Conservation (phyloP, 2,888 invertebrate species). For the Plusia festucae region DNA sequence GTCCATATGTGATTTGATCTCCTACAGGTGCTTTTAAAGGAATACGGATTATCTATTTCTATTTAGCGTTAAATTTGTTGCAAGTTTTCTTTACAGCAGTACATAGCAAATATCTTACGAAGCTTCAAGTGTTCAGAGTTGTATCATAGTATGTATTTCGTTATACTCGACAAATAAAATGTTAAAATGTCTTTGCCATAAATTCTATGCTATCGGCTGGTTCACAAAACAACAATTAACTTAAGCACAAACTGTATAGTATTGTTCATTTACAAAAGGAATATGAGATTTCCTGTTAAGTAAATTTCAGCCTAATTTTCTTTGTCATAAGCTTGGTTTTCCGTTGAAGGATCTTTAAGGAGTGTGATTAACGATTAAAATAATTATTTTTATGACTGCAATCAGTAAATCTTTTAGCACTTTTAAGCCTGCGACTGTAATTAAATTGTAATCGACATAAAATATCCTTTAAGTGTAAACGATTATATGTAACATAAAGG, state of each 20-base stretch:
- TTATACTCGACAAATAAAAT: no score
- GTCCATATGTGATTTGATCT: no score
- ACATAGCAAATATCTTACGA: no score
- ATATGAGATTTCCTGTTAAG: background rate
- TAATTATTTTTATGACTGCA: constrained; percentile 1
- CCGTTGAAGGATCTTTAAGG: background rate
- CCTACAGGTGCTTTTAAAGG: no score
- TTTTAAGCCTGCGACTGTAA: background rate
- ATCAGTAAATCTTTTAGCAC: background rate
- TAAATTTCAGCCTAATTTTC: background rate
- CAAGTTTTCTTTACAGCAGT: no score
- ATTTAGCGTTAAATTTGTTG: no score
- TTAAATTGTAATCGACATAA: constrained; percentile 1
- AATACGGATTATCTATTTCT: no score
- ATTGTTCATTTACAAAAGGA: background rate
- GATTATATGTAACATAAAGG: background rate
- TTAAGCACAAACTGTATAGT: background rate
- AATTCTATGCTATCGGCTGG: no score
- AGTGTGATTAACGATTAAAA: background rate
- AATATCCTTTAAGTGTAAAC: background rate
- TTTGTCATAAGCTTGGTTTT: background rate
- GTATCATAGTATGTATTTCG: no score
- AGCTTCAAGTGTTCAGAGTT: no score
- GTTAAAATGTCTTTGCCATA: no score
- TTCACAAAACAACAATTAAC: background rate